These are phyloP conservation scores for Nomia melanderi DNA, from an alignment of 1,140 invertebrate genomes.

Conservation along the genomic window DNA sequence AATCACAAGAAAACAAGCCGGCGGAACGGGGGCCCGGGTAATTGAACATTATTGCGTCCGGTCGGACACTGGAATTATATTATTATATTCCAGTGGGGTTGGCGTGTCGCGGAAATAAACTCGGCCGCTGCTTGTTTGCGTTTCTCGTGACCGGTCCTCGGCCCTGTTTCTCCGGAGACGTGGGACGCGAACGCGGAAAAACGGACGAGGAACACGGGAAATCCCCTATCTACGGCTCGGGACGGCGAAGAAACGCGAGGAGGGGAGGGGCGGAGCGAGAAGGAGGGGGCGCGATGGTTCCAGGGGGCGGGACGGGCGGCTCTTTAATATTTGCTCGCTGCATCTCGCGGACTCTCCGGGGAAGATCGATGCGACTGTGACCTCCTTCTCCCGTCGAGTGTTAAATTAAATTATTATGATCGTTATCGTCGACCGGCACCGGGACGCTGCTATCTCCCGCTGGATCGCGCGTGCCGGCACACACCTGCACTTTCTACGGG, in stretches of 20 bases:
- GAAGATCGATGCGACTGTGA: constrained; percentile 53
- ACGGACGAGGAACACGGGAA: not conserved
- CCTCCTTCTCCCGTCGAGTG: constrained; percentile 52
- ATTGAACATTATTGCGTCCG: too few relatives aligned
- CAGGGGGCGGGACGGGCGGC: not conserved
- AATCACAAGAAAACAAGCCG: too few relatives aligned
- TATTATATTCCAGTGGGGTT: not conserved
- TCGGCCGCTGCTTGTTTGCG: constrained; percentile 44
- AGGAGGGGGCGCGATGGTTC: not conserved
- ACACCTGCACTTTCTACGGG: too few relatives aligned
- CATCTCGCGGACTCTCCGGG: constrained; percentile 34
- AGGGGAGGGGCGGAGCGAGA: not conserved
- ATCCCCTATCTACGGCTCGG: too few relatives aligned
- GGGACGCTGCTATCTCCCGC: too few relatives aligned
- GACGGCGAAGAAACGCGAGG: not conserved
- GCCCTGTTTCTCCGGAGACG: constrained; percentile 4
- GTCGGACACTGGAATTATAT: too few relatives aligned
- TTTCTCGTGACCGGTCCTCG: constrained; percentile 58
- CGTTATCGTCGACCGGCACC: constrained; percentile 55
- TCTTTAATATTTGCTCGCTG: constrained; percentile 63
- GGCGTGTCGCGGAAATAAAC: constrained; percentile 2
- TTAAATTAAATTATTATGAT: constrained; percentile 67
- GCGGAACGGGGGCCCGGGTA: too few relatives aligned
- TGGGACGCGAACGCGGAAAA: not conserved
- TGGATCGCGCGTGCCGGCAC: too few relatives aligned